Base-by-base conservation (phyloP, 2,113 vertebrate species). In the Pelodiscus sinensis region DNA sequence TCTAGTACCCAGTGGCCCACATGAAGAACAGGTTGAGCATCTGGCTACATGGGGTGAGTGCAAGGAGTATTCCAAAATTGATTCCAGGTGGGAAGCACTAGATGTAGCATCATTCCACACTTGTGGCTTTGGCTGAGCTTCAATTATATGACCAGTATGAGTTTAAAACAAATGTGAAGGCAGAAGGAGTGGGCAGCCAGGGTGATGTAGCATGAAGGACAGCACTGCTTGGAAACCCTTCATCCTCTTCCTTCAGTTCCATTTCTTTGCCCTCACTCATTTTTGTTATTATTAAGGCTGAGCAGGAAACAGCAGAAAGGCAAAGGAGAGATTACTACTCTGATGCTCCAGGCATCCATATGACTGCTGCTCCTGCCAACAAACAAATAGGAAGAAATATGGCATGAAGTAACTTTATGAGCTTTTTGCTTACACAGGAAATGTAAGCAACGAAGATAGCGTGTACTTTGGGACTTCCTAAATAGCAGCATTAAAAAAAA, bases 391-490 rank as follows among this genome's bases (percentile, higher is more conserved):
- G 86, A 88, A 54, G 54, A 88, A 96, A 94, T 95, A 92, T 54
- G 90, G 68, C 51, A 31, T 95, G 96, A 90, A 31, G 83, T 92
- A 96, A 96, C 78, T 87, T 95, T n/a, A 84, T 77, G 81, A 92
- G 68, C 68, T 16, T 56, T 94, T 96, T 93, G 75, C 88, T 95
- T 94, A 80, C 90, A 92, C 68, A 81, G 91, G 93, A 97, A 96
- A 96, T 95, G 81, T 95, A 96, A 97, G 96, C 95, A 96, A 84
- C 90, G 81, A 94, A 95, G 85, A 95, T 91, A 96, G 89, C n/a
- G 8, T 87, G 93, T 96, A 91, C 95, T 93, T 95, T 57, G 88
- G 80, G 51, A 95, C 91, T 96, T 96, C 95, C 96, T 95, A 94
- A 96, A 93, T 62, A 90, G 92, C 79, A 78, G 22, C 55, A 35